Conservation (phyloP, 2,888 invertebrate genomes). For the Mongoloraphidia duomilia region DNA sequence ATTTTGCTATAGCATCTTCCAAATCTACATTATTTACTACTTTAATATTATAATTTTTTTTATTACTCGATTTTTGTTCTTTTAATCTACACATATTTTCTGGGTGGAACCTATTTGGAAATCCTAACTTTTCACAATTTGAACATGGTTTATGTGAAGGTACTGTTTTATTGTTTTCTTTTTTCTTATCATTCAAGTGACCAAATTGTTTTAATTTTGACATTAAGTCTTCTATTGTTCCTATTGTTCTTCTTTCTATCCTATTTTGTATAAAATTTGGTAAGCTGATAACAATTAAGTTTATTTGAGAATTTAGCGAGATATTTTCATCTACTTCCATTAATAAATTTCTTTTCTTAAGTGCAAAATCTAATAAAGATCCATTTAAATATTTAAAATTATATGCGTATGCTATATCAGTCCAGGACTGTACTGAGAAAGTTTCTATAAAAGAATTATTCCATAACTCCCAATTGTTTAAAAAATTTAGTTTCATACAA, state of each 20-base stretch:
- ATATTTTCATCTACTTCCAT: slow-evolving; percentile 3
- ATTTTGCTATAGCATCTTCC: slow-evolving; percentile 7
- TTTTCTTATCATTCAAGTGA: too few species aligned
- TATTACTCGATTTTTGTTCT: slow-evolving; percentile 5
- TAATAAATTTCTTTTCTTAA: slow-evolving; percentile 8
- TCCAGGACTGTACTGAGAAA: slow-evolving; percentile 6
- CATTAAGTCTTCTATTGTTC: slow-evolving; percentile 4
- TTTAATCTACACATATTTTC: slow-evolving; percentile 8
- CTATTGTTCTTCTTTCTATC: slow-evolving; percentile 2
- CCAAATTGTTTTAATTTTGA: too few species aligned
- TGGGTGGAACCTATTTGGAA: slow-evolving; percentile 10
- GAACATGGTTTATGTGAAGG: too few species aligned
- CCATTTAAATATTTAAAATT: slow-evolving; percentile 5
- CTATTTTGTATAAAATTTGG: slow-evolving; percentile 6
- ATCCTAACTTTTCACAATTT: slow-evolving; percentile 11
- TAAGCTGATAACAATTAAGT: slow-evolving; percentile 8
- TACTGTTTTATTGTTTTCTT: too few species aligned
- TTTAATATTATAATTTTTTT: slow-evolving; percentile 7
- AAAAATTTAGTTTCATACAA: too few species aligned
- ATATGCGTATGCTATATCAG: slow-evolving; percentile 5
- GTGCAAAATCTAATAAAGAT: slow-evolving; percentile 9
- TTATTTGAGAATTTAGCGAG: slow-evolving; percentile 5
- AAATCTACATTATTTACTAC: slow-evolving; percentile 8
- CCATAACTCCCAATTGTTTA: slow-evolving; percentile 4
- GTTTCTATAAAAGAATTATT: slow-evolving; percentile 7